These are phyloP conservation scores for Zeus faber DNA, from an alignment of 2,113 vertebrate genomes.

Conservation along the genomic window DNA sequence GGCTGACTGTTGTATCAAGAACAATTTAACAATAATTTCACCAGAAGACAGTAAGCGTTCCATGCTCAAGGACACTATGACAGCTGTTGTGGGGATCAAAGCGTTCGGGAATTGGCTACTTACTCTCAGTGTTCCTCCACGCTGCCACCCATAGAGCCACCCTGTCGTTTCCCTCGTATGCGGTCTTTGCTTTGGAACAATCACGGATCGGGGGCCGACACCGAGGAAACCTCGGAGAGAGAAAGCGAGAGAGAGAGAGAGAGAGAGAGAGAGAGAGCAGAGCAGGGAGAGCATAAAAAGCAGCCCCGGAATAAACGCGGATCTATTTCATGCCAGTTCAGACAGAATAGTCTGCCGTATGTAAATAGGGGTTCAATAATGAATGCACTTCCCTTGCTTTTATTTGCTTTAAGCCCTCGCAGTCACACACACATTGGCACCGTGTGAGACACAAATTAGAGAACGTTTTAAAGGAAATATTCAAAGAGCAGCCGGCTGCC, in stretches of 20 bases:
- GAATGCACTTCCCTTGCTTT: conserved; percentile 77
- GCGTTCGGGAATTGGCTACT: background rate
- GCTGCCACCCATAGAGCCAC: background rate
- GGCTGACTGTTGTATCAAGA: no score
- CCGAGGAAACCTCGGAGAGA: background rate
- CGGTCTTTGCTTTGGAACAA: no score
- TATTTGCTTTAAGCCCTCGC: conserved; percentile 77
- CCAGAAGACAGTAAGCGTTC: background rate
- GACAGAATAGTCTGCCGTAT: conserved; percentile 74
- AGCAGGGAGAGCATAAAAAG: conserved; percentile 45
- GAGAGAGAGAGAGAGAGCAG: conserved; percentile 44
- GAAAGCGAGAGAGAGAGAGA: conserved; percentile 34
- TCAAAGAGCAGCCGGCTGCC: conserved; percentile 74
- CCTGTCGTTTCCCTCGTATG: background rate
- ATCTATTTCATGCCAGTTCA: conserved; percentile 74
- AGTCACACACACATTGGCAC: conserved; percentile 69
- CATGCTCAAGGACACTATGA: background rate
- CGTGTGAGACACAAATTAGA: conserved; percentile 77
- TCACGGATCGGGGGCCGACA: no score
- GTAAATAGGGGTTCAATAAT: conserved; percentile 79
- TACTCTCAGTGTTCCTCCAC: no score
- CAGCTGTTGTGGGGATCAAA: background rate
- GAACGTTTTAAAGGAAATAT: conserved; percentile 80
- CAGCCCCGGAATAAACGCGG: conserved; percentile 55
- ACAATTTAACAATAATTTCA: background rate